Conservation (phyloP, 2,888 invertebrate genomes). For the Brenthis ino region DNA sequence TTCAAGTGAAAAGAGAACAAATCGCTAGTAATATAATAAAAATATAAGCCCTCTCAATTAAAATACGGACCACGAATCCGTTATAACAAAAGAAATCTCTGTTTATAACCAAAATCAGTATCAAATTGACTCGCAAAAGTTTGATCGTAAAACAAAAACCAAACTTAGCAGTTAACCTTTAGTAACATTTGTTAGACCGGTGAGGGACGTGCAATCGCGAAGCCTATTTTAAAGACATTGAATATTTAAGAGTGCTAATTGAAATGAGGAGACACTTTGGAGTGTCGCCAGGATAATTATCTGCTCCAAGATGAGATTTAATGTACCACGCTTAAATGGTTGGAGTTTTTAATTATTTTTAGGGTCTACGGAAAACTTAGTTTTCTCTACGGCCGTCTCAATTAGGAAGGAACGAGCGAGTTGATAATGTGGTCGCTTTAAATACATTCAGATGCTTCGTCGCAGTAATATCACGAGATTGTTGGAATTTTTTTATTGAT, state of each 20-base stretch:
- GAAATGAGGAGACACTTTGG: conserved; percentile 82
- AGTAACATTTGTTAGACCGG: conserved; percentile 72
- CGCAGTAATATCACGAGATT: not conserved
- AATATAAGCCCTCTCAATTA: not conserved
- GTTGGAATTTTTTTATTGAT: not conserved
- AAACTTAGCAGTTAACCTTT: conserved; percentile 77
- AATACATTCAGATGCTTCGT: conserved; percentile 23
- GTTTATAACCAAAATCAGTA: conserved; percentile 55
- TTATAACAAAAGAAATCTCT: conserved; percentile 50
- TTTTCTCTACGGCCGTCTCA: conserved; percentile 42
- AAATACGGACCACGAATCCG: conserved; percentile 43
- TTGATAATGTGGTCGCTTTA: conserved; percentile 37
- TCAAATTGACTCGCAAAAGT: conserved; percentile 63
- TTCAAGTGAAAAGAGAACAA: too few species aligned
- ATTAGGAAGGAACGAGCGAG: conserved; percentile 38
- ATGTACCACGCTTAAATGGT: conserved; percentile 75
- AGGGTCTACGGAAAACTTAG: conserved; percentile 46
- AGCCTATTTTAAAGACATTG: conserved; percentile 82
- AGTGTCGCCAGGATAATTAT: conserved; percentile 82
- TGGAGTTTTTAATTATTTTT: conserved; percentile 58
- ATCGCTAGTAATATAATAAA: too few species aligned
- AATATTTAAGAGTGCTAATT: conserved; percentile 82
- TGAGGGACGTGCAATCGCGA: conserved; percentile 63
- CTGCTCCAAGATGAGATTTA: conserved; percentile 80
- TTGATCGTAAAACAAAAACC: conserved; percentile 70